These are phyloP conservation scores for Abscondita cerata DNA, from an alignment of 2,888 invertebrate genomes.

Conservation along the genomic window DNA sequence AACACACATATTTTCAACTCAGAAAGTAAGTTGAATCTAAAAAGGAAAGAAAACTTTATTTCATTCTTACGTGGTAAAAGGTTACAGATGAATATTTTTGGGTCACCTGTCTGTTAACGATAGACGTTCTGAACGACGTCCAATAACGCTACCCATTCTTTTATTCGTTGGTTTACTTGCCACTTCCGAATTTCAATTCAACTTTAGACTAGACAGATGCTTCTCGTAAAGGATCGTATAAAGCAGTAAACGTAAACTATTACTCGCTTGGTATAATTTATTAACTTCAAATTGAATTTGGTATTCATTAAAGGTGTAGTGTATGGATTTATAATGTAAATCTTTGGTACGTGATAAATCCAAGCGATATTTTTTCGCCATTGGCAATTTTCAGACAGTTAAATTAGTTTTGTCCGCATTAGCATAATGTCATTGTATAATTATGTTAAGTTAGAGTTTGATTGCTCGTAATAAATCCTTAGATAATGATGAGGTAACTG, in stretches of 20 bases:
- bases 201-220: conserved; percentile 21
- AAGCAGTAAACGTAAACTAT: conserved; percentile 23
- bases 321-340: not conserved
- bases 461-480: no score
- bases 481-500: no score
- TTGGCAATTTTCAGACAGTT: no score
- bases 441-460: no score
- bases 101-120: conserved; percentile 39
- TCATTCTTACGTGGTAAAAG: conserved; percentile 21
- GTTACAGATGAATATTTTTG: conserved; percentile 37
- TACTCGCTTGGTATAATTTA: conserved; percentile 22
- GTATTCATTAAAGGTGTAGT: not conserved
- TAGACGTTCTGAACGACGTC: conserved; percentile 38
- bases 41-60: conserved; percentile 30
- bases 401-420: no score
- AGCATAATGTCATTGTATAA: no score
- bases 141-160: conserved; percentile 38
- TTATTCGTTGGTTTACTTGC: conserved; percentile 30
- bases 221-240: conserved; percentile 6
- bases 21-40: conserved; percentile 16
- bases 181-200: conserved; percentile 35
- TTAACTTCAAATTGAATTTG: conserved; percentile 22
- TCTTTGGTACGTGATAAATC: not conserved
- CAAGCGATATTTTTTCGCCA: no score
- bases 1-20: conserved; percentile 29